phyloP scores from a whole-genome alignment of 2,888 invertebrate genomes.

The Pardosa pseudoannulata region DNA sequence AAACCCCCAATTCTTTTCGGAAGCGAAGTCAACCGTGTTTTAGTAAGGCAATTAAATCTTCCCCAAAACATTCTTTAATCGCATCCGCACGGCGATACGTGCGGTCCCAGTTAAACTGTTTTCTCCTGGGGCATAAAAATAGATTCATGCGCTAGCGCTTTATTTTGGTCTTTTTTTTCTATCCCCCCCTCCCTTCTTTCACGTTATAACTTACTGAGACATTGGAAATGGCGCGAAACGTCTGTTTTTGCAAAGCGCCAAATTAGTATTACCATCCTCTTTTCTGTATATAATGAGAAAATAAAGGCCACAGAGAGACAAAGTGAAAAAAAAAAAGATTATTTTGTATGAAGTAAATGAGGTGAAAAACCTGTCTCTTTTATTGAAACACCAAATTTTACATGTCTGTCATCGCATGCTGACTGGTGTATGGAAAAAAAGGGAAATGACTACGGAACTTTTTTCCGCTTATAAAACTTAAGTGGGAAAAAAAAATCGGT shows the following conservation, averaged over 20 bases:
- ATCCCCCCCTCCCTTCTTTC: neutral
- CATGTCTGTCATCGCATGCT: neutral
- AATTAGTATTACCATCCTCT: neutral
- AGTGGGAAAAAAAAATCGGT: too few species aligned
- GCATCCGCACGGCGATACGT: neutral
- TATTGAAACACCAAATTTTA: neutral
- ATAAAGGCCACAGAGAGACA: neutral
- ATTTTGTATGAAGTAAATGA: constrained; percentile 14
- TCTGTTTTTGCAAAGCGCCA: neutral
- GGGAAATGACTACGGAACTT: too few species aligned
- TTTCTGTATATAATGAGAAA: neutral
- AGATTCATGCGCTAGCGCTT: constrained; percentile 26
- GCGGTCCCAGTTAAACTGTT: neutral
- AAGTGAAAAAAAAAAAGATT: neutral
- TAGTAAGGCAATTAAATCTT: neutral
- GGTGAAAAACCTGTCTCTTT: neutral
- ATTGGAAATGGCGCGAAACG: constrained; percentile 27
- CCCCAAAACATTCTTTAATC: neutral
- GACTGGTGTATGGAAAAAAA: too few species aligned
- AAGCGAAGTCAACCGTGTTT: too few species aligned
- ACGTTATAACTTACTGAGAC: constrained; percentile 4
- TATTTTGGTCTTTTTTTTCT: neutral
- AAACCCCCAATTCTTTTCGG: too few species aligned
- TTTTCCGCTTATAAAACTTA: too few species aligned
- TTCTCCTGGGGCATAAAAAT: constrained; percentile 41